Percentiles rank a stretch among this genome's conserved stretches.
These are phyloP conservation scores for Raja brachyura DNA, from an alignment of 2,113 vertebrate genomes.

Conservation along the genomic window DNA sequence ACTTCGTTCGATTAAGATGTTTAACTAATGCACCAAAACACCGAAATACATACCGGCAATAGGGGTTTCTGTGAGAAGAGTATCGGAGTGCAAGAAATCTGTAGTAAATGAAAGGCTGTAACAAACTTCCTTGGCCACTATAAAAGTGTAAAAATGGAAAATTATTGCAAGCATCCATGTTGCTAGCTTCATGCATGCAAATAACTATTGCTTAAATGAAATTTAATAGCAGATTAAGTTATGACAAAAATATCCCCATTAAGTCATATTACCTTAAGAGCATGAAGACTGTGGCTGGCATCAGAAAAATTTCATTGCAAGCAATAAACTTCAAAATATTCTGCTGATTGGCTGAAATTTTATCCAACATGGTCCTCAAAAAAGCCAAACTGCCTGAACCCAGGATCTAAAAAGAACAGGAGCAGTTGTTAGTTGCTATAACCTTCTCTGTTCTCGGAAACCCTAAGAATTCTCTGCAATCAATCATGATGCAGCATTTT, in stretches of 20 bases:
- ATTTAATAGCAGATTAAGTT: not conserved
- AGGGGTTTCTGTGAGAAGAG: conserved; percentile 90
- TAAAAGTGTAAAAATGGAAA: conserved; percentile 46
- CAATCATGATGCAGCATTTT: not conserved
- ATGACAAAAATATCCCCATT: no score
- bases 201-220: not conserved
- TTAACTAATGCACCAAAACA: not conserved
- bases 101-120: conserved; percentile 96
- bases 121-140: conserved; percentile 91
- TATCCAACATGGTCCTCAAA: conserved; percentile 80
- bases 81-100: conserved; percentile 92
- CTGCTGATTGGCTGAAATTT: conserved; percentile 87
- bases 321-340: conserved; percentile 97
- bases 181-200: not conserved
- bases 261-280: conserved; percentile 79
- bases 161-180: not conserved
- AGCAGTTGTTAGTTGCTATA: conserved; percentile 41
- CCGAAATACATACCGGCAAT: conserved; percentile 76
- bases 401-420: conserved; percentile 62
- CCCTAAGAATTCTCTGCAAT: not conserved
- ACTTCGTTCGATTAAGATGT: not conserved
- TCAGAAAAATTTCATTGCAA: conserved; percentile 97
- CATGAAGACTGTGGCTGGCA: conserved; percentile 97
- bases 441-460: not conserved
- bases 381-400: conserved; percentile 79